phyloP scores from a whole-genome alignment of 2,888 invertebrate species.

The Mesorhabditis spiculigera region DNA sequence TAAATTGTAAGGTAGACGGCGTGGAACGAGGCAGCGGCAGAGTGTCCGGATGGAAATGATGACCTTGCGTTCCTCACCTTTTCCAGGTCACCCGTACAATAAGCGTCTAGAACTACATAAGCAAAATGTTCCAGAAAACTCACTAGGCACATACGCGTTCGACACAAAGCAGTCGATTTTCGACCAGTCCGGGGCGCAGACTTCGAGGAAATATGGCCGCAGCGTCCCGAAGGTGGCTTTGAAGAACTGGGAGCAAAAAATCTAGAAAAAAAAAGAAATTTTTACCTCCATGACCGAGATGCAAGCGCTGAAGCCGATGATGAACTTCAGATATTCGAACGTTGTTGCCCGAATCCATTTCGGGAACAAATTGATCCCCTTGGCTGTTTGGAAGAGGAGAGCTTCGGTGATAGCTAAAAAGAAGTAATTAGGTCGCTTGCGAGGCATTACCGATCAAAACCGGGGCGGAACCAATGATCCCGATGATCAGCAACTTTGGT shows the following conservation, averaged over 20 bases:
- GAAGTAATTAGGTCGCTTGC: not conserved
- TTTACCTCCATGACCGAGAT: not conserved
- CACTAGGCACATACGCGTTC: conserved; percentile 5
- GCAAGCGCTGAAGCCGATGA: conserved; percentile 6
- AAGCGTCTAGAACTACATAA: not conserved
- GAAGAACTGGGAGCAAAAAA: conserved; percentile 59
- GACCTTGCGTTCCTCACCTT: not conserved
- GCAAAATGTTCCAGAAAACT: too few relatives aligned
- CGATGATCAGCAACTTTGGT: not conserved
- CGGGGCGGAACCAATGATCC: not conserved
- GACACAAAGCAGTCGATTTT: conserved; percentile 38
- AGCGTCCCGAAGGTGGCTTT: conserved; percentile 73
- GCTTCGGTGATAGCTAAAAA: conserved; percentile 3
- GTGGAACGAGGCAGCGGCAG: not conserved
- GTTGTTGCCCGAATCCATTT: not conserved
- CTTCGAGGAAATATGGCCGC: conserved; percentile 85
- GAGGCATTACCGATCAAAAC: not conserved
- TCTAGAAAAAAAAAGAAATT: not conserved
- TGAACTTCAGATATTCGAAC: conserved; percentile 5
- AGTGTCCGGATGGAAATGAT: not conserved
- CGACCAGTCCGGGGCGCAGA: conserved; percentile 72
- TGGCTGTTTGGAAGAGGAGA: not conserved
- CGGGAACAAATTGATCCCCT: not conserved
- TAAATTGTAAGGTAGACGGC: not conserved
- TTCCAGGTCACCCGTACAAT: not conserved